phyloP scores from a whole-genome alignment of 2,888 invertebrate genomes.

The Anoplius nigerrimus region DNA sequence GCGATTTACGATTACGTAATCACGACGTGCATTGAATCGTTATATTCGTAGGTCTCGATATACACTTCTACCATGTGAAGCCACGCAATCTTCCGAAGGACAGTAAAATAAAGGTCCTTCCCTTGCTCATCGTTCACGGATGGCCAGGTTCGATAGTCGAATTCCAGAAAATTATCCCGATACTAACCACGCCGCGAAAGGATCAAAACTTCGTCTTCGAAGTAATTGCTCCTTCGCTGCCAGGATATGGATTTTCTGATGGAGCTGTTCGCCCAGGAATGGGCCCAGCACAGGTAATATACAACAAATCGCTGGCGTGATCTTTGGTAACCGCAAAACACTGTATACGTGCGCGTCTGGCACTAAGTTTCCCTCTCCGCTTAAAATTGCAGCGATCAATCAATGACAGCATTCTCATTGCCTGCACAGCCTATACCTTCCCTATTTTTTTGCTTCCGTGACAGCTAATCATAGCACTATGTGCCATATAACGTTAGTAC shows the following conservation, averaged over 20 bases:
- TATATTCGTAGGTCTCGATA: conserved; percentile 77
- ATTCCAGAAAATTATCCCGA: conserved; percentile 85
- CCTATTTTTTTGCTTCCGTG: too few species aligned
- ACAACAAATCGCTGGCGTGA: too few species aligned
- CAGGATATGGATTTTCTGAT: conserved; percentile 84
- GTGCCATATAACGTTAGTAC: too few species aligned
- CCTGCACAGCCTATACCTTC: too few species aligned
- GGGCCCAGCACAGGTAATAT: conserved; percentile 59
- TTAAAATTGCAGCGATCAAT: too few species aligned
- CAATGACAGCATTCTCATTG: too few species aligned
- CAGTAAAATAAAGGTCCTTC: conserved; percentile 77
- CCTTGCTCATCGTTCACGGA: conserved; percentile 86
- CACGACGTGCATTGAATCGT: too few species aligned
- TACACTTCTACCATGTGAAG: conserved; percentile 86
- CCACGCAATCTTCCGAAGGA: conserved; percentile 73
- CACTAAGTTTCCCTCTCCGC: too few species aligned
- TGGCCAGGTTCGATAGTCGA: conserved; percentile 92
- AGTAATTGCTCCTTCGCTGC: conserved; percentile 82
- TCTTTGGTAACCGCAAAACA: too few species aligned
- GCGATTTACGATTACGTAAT: too few species aligned
- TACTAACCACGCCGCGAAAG: conserved; percentile 77
- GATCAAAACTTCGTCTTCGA: conserved; percentile 81
- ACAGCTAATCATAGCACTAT: too few species aligned
- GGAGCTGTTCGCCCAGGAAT: conserved; percentile 76
- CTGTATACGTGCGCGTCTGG: too few species aligned